Evolutionary conservation across 2,888 invertebrate genomes (phyloP).

Genomic region (Dyspetes luteomarginatus): DNA sequence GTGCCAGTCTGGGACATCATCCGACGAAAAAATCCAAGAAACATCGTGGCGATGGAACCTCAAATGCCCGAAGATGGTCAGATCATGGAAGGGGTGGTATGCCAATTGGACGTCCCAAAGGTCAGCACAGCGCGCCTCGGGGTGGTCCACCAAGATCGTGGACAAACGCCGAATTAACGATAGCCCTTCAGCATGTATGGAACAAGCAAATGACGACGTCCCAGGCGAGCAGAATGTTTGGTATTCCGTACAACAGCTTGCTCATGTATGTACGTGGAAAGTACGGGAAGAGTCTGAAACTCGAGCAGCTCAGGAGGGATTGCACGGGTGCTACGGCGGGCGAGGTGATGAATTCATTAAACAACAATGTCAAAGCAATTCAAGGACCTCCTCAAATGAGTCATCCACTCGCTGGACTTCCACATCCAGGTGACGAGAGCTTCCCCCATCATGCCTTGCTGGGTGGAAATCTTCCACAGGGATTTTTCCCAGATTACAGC

Average conservation of each 20-base stretch:
- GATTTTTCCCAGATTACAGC: conserved; percentile 92
- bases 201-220: conserved; percentile 97
- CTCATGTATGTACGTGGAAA: conserved; percentile 96
- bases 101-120: conserved; percentile 92
- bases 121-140: conserved; percentile 95
- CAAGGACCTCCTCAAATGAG: conserved; percentile 76
- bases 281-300: conserved; percentile 95
- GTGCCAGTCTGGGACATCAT: conserved; percentile 70
- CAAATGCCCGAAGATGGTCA: conserved; percentile 77
- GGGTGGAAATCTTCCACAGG: conserved; percentile 86
- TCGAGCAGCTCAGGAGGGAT: conserved; percentile 94
- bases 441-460: conserved; percentile 79
- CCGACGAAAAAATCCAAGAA: conserved; percentile 79
- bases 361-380: conserved; percentile 86
- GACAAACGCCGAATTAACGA: conserved; percentile 96
- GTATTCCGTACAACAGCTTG: conserved; percentile 96
- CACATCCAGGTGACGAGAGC: conserved; percentile 76
- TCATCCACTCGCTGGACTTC: conserved; percentile 75
- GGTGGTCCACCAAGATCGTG: conserved; percentile 96
- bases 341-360: conserved; percentile 86
- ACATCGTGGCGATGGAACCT: conserved; percentile 72
- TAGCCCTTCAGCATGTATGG: conserved; percentile 97
- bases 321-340: conserved; percentile 92
- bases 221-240: conserved; percentile 95
- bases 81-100: conserved; percentile 78